Evolutionary conservation across 2,888 invertebrate genomes (phyloP), one percentile per base, ranked within the genome.

Genomic region (Lucinisca nassula): DNA sequence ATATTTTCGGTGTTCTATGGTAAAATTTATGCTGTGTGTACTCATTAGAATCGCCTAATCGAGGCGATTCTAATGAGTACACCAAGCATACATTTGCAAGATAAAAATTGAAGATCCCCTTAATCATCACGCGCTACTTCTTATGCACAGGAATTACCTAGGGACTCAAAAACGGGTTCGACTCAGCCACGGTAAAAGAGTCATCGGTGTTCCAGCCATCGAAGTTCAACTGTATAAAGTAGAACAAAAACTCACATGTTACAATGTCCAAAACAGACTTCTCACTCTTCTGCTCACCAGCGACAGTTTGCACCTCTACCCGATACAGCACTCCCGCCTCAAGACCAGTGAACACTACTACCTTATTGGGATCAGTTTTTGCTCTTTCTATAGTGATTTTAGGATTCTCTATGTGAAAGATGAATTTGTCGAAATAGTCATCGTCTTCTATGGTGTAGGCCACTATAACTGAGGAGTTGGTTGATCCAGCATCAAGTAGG

Each of bases 371-470:
- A 40, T 92, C 91, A 32, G 30, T 35, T 78, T 90, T 92, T 51
- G 80, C 79, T 75, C 88, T 92, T 14, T 72, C 82, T 21, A 92
- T 83, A 0, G 85, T 84, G 0, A 38, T 89, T 2, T 82, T 55
- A 0, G 82, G 78, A 32, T 87, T 88, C 35, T 78, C 40, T 49
- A 93, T 45, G 73, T 80, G 85, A 80, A 93, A 93, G 0, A 82
- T 17, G 24, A 93, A 86, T 27, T 90, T 81, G 78, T 93, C 92
- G 88, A 93, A 94, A 70, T 89, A 86, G 55, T 94, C 92, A 8
- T 17, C 78, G 1, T 35, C 76, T 8, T 58, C 51, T 10, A 90
- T 79, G 21, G 85, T 88, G 88, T 94, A 94, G 6, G 73, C 55
- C 32, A 94, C 75, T 0, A 78, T 75, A 58, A 94, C 79, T 14